Conservation (phyloP, 92 coral and sea anemone species). For the Phymanthus crucifer region DNA sequence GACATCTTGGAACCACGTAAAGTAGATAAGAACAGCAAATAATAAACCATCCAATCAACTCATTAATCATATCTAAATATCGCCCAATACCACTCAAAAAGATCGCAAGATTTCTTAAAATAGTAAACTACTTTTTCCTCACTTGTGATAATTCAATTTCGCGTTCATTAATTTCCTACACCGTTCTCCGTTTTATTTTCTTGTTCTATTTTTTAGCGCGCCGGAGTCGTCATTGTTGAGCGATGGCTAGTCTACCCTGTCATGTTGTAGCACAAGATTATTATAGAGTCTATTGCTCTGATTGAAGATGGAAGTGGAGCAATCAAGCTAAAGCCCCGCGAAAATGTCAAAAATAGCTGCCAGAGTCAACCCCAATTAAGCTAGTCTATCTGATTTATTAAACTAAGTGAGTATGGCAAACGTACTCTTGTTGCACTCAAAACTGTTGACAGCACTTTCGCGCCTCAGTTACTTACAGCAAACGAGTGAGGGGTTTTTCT, state of each 20-base stretch:
- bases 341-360: background rate
- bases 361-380: conserved; percentile 13
- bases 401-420: background rate
- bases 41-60: background rate
- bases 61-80: background rate
- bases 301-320: background rate
- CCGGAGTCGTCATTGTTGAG: background rate
- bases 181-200: background rate
- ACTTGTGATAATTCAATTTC: background rate
- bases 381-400: conserved; percentile 6
- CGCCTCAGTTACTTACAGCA: background rate
- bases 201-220: background rate
- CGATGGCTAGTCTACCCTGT: background rate
- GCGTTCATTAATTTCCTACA: background rate
- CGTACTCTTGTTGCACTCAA: conserved; percentile 6
- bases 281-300: conserved; percentile 1
- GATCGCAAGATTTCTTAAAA: background rate
- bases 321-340: background rate
- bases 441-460: background rate
- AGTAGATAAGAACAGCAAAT: background rate
- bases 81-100: background rate
- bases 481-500: background rate
- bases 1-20: background rate
- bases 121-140: background rate
- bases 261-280: background rate